These are phyloP conservation scores for Drosophila hamatofila DNA, from an alignment of 2,888 invertebrate genomes.

Conservation along the genomic window DNA sequence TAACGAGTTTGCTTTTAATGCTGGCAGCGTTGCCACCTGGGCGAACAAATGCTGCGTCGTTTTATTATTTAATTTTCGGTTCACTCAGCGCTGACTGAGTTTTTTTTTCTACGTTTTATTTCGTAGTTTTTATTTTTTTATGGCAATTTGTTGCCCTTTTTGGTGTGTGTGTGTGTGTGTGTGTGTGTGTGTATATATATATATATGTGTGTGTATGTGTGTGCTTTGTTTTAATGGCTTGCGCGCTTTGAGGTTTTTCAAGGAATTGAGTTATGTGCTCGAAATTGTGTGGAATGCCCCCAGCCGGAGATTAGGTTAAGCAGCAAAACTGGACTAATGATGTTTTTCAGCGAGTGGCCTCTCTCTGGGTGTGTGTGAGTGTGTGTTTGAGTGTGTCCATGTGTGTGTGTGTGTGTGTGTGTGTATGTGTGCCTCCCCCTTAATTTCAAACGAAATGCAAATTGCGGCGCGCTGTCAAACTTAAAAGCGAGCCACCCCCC, in stretches of 20 bases:
- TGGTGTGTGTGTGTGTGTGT: constrained; percentile 23
- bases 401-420: background rate
- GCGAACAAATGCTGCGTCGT: background rate
- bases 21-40: constrained; percentile 10
- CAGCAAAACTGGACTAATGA: constrained; percentile 20
- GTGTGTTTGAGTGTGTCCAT: constrained; percentile 1
- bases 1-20: background rate
- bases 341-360: constrained; percentile 4
- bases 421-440: constrained; percentile 2
- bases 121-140: constrained; percentile 25
- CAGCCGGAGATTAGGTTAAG: constrained; percentile 43
- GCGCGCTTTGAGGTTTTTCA: constrained; percentile 44
- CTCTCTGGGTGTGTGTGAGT: background rate
- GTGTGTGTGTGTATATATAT: background rate
- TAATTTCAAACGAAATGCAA: constrained; percentile 61
- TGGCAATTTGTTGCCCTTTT: constrained; percentile 60
- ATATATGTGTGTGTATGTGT: constrained; percentile 13
- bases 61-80: constrained; percentile 20
- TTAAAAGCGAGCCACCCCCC: constrained; percentile 45
- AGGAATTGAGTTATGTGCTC: constrained; percentile 34
- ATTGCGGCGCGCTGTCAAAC: constrained; percentile 60
- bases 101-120: constrained; percentile 1
- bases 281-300: constrained; percentile 35
- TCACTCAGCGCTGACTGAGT: constrained; percentile 12
- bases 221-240: constrained; percentile 39